Conservation (phyloP, 2,888 invertebrate genomes). For the Eupithecia subumbrata region DNA sequence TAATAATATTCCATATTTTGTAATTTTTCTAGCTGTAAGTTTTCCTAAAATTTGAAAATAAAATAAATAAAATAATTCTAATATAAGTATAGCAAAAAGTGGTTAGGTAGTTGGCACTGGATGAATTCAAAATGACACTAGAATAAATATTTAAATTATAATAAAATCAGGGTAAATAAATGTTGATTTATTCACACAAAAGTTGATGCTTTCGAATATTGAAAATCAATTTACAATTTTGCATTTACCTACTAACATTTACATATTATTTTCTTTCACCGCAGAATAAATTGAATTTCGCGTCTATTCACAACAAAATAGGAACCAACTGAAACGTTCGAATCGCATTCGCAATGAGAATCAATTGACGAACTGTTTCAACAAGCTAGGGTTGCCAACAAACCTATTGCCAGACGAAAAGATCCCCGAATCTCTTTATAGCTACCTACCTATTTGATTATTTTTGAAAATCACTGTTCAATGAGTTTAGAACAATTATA, state of each 20-base stretch:
- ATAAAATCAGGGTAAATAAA: not conserved
- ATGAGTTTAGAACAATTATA: too few relatives aligned
- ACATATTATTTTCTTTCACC: conserved; percentile 27
- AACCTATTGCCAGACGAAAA: too few relatives aligned
- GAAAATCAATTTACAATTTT: not conserved
- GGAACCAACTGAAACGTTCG: conserved; percentile 35
- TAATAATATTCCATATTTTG: too few relatives aligned
- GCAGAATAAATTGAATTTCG: conserved; percentile 39
- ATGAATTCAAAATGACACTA: not conserved
- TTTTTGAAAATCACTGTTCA: too few relatives aligned
- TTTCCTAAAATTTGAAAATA: too few relatives aligned
- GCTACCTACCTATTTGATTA: too few relatives aligned
- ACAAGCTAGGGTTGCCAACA: conserved; percentile 21
- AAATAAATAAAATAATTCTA: too few relatives aligned
- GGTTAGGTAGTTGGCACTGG: not conserved
- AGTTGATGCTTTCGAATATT: not conserved
- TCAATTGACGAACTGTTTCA: conserved; percentile 41
- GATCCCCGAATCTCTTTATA: too few relatives aligned
- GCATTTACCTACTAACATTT: not conserved
- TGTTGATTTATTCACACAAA: not conserved
- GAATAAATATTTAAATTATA: not conserved
- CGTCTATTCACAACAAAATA: conserved; percentile 38
- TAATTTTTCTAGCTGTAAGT: too few relatives aligned
- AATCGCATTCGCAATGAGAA: conserved; percentile 40
- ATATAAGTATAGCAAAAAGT: not conserved